Conservation (phyloP, 2,888 invertebrate species). For the Caenorhabditis drosophilae region DNA sequence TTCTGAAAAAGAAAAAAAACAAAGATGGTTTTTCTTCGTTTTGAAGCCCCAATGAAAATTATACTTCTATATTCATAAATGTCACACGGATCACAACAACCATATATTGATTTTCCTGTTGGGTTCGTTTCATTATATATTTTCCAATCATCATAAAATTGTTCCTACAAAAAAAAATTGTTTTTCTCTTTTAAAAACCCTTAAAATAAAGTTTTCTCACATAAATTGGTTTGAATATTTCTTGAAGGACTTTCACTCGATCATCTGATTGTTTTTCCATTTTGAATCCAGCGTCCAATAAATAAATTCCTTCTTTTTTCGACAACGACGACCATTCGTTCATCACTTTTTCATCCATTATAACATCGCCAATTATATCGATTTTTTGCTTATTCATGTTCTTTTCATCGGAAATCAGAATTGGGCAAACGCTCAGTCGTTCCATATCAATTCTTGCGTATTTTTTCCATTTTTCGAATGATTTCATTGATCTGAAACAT, state of each 20-base stretch:
- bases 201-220: background rate
- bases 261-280: no score
- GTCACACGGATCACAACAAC: no score
- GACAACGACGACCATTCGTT: background rate
- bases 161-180: conserved; percentile 2
- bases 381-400: background rate
- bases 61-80: no score
- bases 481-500: no score
- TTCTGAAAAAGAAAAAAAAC: conserved; percentile 2
- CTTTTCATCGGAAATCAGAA: background rate
- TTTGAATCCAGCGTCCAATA: conserved; percentile 19
- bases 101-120: no score
- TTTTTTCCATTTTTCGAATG: no score
- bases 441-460: background rate
- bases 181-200: background rate
- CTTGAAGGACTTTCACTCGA: conserved; percentile 1
- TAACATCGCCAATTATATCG: background rate
- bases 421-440: background rate
- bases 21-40: no score
- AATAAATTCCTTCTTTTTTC: conserved; percentile 19
- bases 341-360: no score
- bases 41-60: no score
- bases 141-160: conserved; percentile 17
- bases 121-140: conserved; percentile 6
- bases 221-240: conserved; percentile 30